Evolutionary conservation across 2,888 invertebrate genomes (phyloP), one percentile per base, ranked within the genome.

Genomic region (Andricus quercusramuli): DNA sequence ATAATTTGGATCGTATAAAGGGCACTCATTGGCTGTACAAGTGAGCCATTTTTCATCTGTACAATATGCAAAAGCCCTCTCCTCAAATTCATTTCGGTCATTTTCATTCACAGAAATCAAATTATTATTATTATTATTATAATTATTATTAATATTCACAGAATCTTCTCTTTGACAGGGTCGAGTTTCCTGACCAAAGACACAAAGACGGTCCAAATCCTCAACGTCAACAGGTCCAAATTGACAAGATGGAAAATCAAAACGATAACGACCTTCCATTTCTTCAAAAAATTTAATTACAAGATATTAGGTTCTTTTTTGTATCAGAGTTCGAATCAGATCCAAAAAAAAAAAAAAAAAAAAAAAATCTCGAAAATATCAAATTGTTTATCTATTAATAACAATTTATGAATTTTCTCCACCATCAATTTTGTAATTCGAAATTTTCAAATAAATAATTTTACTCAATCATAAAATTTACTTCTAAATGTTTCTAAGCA

Each of bases 21-120:
- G 91, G 80, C 92, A 92, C 80, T 88, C 88, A 41, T 87, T 89
- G 3, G 85, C 90, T 1, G 89, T 85, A 77, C 92, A 92, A 25
- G 87, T 85, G n/a, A 92, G 84, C 92, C 92, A 92, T 22, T 88
- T 88, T 65, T 88, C 80, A 80, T 92, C 91, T 44, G 87, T 86
- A 74, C 92, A 92, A 78, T 87, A 87, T 4, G 68, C 79, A n/a
- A 89, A 88, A 6, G 83, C 86, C 1, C 84, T 85, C 66, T 83
- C 67, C 37, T 86, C 81, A 32, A 83, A 59, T 13, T 77, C 22
- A 41, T 32, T 74, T 74, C 56, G 3, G 13, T 11, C 22, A 41
- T n/a, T 74, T 56, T 74, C 11, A 13, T 32, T 74, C 8, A 6
- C 56, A 32, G n/a, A n/a, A 32, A 56, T 47, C 6, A 70, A 70